Evolutionary conservation across 2,888 invertebrate genomes (phyloP).

Genomic region (Drymonia ruficornis): DNA sequence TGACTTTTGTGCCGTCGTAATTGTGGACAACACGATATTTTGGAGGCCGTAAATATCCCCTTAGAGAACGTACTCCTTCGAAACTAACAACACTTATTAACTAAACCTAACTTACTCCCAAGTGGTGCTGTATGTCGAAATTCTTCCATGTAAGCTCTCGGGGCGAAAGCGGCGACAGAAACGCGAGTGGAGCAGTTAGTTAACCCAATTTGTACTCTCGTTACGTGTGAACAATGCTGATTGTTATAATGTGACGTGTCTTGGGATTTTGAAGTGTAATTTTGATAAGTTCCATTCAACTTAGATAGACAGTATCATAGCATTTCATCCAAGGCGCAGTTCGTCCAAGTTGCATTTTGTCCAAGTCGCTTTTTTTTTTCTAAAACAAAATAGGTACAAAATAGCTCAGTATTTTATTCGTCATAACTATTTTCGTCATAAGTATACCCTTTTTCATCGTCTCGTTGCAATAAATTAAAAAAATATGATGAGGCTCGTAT

Average conservation of each 20-base stretch:
- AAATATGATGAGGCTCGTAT: no score
- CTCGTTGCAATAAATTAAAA: no score
- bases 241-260: conserved; percentile 16
- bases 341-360: no score
- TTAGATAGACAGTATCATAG: no score
- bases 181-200: conserved; percentile 16
- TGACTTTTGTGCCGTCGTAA: background rate
- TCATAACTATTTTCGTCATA: no score
- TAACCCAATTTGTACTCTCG: conserved; percentile 34
- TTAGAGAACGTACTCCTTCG: background rate
- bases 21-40: background rate
- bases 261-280: background rate
- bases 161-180: conserved; percentile 18
- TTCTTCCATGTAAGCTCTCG: background rate
- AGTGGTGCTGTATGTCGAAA: background rate
- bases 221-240: conserved; percentile 30
- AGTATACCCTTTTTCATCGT: no score
- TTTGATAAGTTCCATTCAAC: no score
- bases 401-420: no score
- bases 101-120: background rate
- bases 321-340: no score
- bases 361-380: no score
- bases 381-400: no score
- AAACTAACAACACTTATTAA: background rate
- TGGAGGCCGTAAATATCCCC: background rate